A percentile compares a stretch with the other conserved stretches of the same genome.
phyloP scores from a whole-genome alignment of 2,797 vertebrate species.

The Harpagifer antarcticus region DNA sequence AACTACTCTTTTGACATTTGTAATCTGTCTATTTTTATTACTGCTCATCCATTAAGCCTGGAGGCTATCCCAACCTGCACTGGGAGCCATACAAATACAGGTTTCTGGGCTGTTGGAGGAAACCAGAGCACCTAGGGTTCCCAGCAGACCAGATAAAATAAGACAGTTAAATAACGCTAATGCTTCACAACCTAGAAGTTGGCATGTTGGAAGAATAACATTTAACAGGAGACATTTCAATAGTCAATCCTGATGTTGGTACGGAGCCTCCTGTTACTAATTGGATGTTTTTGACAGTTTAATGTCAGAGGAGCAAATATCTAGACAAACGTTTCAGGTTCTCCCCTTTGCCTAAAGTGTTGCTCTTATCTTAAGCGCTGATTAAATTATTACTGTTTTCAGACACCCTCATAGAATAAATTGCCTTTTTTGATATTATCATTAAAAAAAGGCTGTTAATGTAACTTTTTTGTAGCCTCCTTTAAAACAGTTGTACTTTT shows the following conservation, averaged over 20 bases:
- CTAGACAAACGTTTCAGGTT: background rate
- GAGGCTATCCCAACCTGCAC: background rate
- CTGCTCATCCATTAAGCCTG: too few relatives aligned
- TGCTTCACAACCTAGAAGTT: constrained; percentile 1
- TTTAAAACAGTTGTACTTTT: background rate
- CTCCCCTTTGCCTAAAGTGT: background rate
- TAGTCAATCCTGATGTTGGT: background rate
- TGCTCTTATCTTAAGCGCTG: background rate
- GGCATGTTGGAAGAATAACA: background rate
- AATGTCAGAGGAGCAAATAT: constrained; percentile 12
- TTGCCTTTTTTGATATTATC: too few relatives aligned
- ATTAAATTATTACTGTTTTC: constrained; percentile 8
- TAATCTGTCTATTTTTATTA: too few relatives aligned
- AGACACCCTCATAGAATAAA: constrained; percentile 4
- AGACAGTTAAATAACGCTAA: background rate
- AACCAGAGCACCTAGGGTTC: constrained; percentile 1
- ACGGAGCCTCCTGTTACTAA: background rate
- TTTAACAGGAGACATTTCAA: background rate
- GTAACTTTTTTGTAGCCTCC: background rate
- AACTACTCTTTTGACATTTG: too few relatives aligned
- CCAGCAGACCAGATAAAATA: constrained; percentile 7
- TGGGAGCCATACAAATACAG: background rate
- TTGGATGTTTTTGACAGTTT: background rate
- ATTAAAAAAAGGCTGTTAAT: background rate
- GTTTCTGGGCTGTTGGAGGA: constrained; percentile 1